phyloP scores from a whole-genome alignment of 2,113 vertebrate genomes.

The Oncorhynchus masou region DNA sequence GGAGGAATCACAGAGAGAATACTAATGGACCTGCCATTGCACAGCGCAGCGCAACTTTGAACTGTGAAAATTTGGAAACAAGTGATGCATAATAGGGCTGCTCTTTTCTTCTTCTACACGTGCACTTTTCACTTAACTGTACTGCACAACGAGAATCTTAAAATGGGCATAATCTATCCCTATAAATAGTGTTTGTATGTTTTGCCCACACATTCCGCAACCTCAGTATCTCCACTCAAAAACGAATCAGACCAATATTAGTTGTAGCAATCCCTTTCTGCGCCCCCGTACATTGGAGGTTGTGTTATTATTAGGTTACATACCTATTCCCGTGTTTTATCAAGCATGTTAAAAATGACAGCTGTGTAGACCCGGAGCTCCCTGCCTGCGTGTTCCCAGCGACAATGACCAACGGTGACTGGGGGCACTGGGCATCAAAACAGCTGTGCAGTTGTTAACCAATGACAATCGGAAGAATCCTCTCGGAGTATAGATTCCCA shows the following conservation, averaged over 20 bases:
- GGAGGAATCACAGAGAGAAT: background rate
- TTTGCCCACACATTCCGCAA: no score
- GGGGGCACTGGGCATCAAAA: conserved; percentile 10
- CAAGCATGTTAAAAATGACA: conserved; percentile 4
- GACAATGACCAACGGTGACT: background rate
- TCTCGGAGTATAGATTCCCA: conserved; percentile 19
- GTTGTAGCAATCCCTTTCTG: no score
- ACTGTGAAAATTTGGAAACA: no score
- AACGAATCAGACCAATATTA: no score
- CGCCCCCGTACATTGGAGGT: background rate
- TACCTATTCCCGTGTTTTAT: background rate
- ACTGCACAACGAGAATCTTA: no score
- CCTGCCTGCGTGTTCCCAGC: background rate
- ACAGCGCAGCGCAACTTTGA: no score
- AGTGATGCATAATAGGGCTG: no score
- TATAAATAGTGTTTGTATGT: no score
- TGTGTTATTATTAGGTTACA: background rate
- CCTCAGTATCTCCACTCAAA: no score
- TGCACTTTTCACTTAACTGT: no score
- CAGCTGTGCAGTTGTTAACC: conserved; percentile 40
- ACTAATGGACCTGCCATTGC: background rate
- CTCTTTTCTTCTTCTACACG: no score
- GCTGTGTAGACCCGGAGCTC: background rate
- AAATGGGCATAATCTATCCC: no score
- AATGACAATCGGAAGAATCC: conserved; percentile 33